A percentile compares a stretch with the other conserved stretches of the same genome.
phyloP scores from a whole-genome alignment of 23 tunicate species.

The Pegea sp. region DNA sequence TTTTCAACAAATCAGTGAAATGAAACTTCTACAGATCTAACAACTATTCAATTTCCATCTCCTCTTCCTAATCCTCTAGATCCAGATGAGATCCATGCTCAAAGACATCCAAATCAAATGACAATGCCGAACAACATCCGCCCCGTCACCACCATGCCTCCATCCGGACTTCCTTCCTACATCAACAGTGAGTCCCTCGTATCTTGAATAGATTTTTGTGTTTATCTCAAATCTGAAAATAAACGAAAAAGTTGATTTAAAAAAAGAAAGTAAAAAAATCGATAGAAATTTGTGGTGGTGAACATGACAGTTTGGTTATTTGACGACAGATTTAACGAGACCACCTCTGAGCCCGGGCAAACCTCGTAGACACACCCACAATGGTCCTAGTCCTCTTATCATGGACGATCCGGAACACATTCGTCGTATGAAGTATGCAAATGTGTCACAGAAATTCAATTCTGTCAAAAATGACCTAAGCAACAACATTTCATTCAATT shows the following conservation, averaged over 20 bases:
- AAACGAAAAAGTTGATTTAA: no score
- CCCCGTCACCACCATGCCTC: conserved; percentile 27
- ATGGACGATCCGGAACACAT: conserved; percentile 45
- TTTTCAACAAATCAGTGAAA: not conserved
- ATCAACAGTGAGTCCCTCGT: no score
- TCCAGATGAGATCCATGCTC: conserved; percentile 27
- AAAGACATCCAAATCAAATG: conserved; percentile 9
- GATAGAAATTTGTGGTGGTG: no score
- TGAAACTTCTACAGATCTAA: conserved; percentile 24
- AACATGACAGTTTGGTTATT: not conserved
- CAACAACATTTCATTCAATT: no score
- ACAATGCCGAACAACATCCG: conserved; percentile 10
- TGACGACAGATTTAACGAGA: conserved; percentile 3
- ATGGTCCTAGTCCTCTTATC: conserved; percentile 73
- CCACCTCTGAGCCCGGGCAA: conserved; percentile 51
- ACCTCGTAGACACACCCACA: conserved; percentile 64
- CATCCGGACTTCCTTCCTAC: no score
- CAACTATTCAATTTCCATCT: conserved; percentile 55
- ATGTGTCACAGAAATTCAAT: no score
- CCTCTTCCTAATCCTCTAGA: conserved; percentile 57
- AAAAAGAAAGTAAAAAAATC: no score
- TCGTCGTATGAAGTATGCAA: conserved; percentile 52
- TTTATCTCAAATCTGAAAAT: no score
- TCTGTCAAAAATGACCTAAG: no score
- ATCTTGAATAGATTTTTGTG: not conserved